A percentile compares a stretch with the other conserved stretches of the same genome.
These are phyloP conservation scores for Enteromius radiatus DNA, from an alignment of 2,797 vertebrate genomes.

Conservation along the genomic window DNA sequence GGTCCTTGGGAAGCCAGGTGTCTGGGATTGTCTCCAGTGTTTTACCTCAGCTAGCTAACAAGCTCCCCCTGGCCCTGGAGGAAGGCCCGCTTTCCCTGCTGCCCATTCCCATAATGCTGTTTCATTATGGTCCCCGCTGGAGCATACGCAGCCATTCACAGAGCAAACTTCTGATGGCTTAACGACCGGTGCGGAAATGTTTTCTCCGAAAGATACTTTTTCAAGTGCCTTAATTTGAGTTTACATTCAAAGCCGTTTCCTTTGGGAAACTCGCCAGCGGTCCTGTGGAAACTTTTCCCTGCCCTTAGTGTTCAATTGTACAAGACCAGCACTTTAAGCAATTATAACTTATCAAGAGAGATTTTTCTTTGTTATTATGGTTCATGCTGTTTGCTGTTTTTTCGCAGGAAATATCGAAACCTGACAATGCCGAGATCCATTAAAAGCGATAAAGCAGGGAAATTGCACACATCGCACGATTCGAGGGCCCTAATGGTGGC, in stretches of 20 bases:
- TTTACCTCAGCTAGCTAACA: slow-evolving; percentile 67
- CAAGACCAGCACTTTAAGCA: slow-evolving; percentile 39
- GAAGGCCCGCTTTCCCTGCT: slow-evolving; percentile 68
- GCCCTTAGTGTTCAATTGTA: slow-evolving; percentile 7
- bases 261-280: slow-evolving; percentile 57
- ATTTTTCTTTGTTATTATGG: slow-evolving; percentile 40
- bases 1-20: slow-evolving; percentile 85
- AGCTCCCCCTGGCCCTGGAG: slow-evolving; percentile 75
- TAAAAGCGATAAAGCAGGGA: slow-evolving; percentile 51
- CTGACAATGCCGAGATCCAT: slow-evolving; percentile 54
- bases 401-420: slow-evolving; percentile 12
- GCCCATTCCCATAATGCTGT: slow-evolving; percentile 76
- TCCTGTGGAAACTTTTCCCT: slow-evolving; percentile 42
- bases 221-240: slow-evolving; percentile 58
- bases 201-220: slow-evolving; percentile 59
- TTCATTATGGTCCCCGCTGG: slow-evolving; percentile 70
- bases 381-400: slow-evolving; percentile 19
- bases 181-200: slow-evolving; percentile 57
- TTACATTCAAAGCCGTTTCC: slow-evolving; percentile 35
- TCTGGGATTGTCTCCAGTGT: slow-evolving; percentile 79
- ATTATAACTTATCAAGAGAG: slow-evolving; percentile 38
- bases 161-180: slow-evolving; percentile 63
- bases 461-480: slow-evolving; percentile 55
- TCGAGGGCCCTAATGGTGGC: slow-evolving; percentile 61
- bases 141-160: slow-evolving; percentile 65